Evolutionary conservation across 2,888 invertebrate genomes (phyloP).

Genomic region (Acrobasis consociella): DNA sequence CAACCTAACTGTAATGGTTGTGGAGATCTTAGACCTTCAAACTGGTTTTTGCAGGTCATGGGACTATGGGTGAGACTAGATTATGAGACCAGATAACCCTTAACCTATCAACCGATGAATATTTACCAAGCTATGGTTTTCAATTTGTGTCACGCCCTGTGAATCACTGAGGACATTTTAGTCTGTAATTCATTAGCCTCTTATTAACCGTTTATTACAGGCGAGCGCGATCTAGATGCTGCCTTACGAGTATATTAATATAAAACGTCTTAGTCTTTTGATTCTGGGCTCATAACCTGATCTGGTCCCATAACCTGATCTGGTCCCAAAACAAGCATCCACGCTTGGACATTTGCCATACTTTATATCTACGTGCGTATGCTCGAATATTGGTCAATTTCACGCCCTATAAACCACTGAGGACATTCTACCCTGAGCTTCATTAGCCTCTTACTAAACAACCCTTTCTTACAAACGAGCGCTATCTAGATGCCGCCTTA

Average conservation of each 20-base stretch:
- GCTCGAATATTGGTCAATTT: background rate
- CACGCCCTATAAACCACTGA: background rate
- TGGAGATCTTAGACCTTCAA: no score
- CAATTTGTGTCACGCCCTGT: background rate
- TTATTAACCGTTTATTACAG: conserved; percentile 45
- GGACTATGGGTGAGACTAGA: no score
- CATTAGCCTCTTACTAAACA: conserved; percentile 53
- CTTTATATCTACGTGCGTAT: no score
- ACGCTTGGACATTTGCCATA: no score
- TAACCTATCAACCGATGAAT: no score
- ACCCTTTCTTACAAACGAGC: conserved; percentile 56
- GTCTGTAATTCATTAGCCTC: conserved; percentile 48
- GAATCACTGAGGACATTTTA: conserved; percentile 1
- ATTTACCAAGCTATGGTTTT: no score
- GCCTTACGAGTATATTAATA: conserved; percentile 70
- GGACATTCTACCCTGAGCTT: conserved; percentile 31
- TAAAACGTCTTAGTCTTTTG: conserved; percentile 41
- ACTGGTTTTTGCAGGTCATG: no score
- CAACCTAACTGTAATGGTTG: no score
- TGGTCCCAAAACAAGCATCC: no score
- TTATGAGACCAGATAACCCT: no score
- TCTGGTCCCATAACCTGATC: no score
- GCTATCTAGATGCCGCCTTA: conserved; percentile 55
- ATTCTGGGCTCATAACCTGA: no score
- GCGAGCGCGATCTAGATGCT: conserved; percentile 60